Percentiles rank a stretch among this genome's conserved stretches.
These are phyloP conservation scores for Podarcis lilfordi DNA, from an alignment of 2,797 vertebrate genomes.

Conservation along the genomic window DNA sequence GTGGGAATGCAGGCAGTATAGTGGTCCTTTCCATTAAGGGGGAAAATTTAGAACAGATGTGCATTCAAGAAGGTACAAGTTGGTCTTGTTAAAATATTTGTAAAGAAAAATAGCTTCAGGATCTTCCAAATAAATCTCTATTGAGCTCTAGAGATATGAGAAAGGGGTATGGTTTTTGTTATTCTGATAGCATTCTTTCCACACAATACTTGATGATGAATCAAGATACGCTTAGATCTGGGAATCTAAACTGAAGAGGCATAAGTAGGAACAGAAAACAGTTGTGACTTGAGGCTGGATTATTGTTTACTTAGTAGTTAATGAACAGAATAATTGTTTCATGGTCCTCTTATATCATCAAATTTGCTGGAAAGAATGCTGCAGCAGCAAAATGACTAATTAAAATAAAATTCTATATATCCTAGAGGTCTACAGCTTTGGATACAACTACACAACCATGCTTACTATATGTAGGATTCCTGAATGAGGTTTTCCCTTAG, in stretches of 20 bases:
- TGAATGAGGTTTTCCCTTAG: background rate
- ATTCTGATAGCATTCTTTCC: conserved; percentile 54
- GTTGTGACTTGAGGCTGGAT: background rate
- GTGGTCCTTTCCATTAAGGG: conserved; percentile 51
- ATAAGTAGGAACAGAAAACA: conserved; percentile 27
- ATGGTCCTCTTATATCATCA: background rate
- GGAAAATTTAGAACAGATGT: conserved; percentile 86
- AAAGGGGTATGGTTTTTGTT: conserved; percentile 76
- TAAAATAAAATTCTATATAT: conserved; percentile 13
- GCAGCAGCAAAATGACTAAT: background rate
- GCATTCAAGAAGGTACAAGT: conserved; percentile 76
- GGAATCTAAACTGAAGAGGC: conserved; percentile 43
- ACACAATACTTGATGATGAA: conserved; percentile 61
- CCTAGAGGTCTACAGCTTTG: background rate
- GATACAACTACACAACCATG: background rate
- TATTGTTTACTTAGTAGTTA: conserved; percentile 16
- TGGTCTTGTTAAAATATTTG: conserved; percentile 87
- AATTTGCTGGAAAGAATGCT: conserved; percentile 8
- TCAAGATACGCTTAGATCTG: conserved; percentile 56
- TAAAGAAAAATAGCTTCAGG: conserved; percentile 87
- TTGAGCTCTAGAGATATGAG: conserved; percentile 82
- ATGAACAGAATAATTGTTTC: conserved; percentile 33
- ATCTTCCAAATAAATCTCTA: conserved; percentile 81
- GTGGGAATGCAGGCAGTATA: conserved; percentile 33
- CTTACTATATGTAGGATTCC: background rate